Evolutionary conservation across 2,888 invertebrate genomes (phyloP).

Genomic region (Dryobotodes eremita): DNA sequence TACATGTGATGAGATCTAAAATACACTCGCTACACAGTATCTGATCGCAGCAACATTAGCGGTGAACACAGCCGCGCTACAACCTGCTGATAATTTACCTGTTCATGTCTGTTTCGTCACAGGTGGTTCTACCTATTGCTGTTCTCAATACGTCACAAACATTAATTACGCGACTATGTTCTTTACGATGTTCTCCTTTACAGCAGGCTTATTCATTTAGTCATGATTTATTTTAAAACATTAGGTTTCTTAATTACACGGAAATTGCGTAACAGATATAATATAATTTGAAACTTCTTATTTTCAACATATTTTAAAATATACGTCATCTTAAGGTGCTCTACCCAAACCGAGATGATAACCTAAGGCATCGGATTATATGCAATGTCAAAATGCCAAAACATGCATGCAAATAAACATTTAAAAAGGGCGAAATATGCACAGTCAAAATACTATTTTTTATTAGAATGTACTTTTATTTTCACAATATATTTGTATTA

Average conservation of each 20-base stretch:
- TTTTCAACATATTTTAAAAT: not conserved
- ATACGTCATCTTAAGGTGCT: not conserved
- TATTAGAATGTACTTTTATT: too few relatives aligned
- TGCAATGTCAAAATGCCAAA: too few relatives aligned
- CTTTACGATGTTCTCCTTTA: conserved; percentile 1
- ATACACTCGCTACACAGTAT: not conserved
- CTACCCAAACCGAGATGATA: not conserved
- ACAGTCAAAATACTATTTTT: too few relatives aligned
- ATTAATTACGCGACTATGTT: conserved; percentile 28
- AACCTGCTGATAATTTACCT: conserved; percentile 23
- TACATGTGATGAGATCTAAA: not conserved
- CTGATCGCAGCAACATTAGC: conserved; percentile 3
- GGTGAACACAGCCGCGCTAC: conserved; percentile 9
- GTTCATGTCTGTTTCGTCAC: conserved; percentile 41
- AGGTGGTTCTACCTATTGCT: conserved; percentile 29
- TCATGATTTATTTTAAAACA: conserved; percentile 10
- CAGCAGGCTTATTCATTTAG: not conserved
- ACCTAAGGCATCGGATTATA: too few relatives aligned
- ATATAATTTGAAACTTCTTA: not conserved
- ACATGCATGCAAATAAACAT: too few relatives aligned
- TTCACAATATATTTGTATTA: too few relatives aligned
- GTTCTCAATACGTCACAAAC: conserved; percentile 26
- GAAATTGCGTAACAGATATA: not conserved
- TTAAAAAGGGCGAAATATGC: too few relatives aligned
- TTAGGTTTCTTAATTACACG: not conserved